Percentiles rank a stretch among this genome's conserved stretches.
phyloP scores from a whole-genome alignment of 2,113 vertebrate genomes.

The Crocuta crocuta region DNA sequence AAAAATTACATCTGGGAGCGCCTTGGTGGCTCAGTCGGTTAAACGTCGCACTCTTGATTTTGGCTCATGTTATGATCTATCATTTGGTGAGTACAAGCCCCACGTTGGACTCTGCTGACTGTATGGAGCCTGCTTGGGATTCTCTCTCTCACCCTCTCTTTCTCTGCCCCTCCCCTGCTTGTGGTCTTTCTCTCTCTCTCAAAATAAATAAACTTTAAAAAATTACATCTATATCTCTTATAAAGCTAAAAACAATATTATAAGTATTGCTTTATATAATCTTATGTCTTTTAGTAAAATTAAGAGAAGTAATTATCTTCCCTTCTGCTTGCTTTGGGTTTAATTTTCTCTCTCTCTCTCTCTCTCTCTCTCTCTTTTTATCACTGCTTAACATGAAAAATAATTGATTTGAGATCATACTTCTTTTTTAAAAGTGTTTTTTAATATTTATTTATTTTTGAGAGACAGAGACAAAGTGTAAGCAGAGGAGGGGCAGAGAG shows the following conservation, averaged over 20 bases:
- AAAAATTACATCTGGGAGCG: not conserved
- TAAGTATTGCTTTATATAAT: not conserved
- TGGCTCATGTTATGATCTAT: too few relatives aligned
- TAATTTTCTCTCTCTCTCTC: not conserved
- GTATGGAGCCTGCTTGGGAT: too few relatives aligned
- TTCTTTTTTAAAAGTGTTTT: not conserved
- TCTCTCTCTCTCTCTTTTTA: not conserved
- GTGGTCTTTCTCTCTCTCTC: too few relatives aligned
- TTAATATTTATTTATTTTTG: too few relatives aligned
- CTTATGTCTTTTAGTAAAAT: not conserved
- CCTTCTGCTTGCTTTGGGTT: not conserved
- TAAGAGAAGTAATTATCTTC: not conserved
- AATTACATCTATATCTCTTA: not conserved
- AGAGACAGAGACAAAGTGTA: too few relatives aligned
- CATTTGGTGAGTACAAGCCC: too few relatives aligned
- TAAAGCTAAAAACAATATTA: not conserved
- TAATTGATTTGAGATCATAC: not conserved
- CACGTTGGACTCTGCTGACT: too few relatives aligned
- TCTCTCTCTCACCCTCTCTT: too few relatives aligned
- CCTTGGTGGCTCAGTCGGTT: too few relatives aligned
- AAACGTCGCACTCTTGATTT: too few relatives aligned
- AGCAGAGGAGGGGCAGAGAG: too few relatives aligned
- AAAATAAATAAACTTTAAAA: not conserved
- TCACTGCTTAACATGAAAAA: not conserved
- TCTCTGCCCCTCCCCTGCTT: too few relatives aligned